A percentile compares a stretch with the other conserved stretches of the same genome.
phyloP scores from a whole-genome alignment of 2,888 invertebrate genomes.

The Clanis bilineata region DNA sequence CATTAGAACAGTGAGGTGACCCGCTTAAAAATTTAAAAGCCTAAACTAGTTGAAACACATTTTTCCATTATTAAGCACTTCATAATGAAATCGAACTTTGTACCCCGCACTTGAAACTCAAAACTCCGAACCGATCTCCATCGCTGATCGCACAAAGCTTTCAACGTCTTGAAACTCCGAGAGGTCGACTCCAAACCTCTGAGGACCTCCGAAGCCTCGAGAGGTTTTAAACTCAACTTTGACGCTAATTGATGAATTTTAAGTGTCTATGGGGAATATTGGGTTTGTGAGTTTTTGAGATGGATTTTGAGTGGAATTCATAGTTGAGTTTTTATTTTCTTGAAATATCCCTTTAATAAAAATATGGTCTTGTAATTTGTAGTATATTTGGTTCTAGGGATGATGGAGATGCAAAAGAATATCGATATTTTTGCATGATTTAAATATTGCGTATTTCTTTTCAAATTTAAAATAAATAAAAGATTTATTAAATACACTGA shows the following conservation, averaged over 20 bases:
- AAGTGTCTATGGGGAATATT: background rate
- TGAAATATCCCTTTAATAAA: no score
- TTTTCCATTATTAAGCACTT: background rate
- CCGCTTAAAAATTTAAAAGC: no score
- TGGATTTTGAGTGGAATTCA: no score
- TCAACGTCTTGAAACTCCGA: conserved; percentile 10
- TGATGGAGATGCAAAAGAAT: no score
- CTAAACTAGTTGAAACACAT: background rate
- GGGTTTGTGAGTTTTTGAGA: background rate
- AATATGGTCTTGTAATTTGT: no score
- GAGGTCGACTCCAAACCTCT: background rate
- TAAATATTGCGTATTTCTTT: no score
- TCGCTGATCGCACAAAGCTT: conserved; percentile 10
- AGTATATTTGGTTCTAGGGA: no score
- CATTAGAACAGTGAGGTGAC: no score
- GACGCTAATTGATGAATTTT: background rate
- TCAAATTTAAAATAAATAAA: no score
- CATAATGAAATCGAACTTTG: background rate
- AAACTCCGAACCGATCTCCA: conserved; percentile 1
- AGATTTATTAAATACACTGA: no score
- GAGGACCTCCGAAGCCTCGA: background rate
- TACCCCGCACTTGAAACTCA: background rate
- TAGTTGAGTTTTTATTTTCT: no score
- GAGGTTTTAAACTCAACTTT: background rate
- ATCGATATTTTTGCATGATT: no score